These are phyloP conservation scores for Athene noctua DNA, from an alignment of 2,113 vertebrate genomes.

Conservation along the genomic window DNA sequence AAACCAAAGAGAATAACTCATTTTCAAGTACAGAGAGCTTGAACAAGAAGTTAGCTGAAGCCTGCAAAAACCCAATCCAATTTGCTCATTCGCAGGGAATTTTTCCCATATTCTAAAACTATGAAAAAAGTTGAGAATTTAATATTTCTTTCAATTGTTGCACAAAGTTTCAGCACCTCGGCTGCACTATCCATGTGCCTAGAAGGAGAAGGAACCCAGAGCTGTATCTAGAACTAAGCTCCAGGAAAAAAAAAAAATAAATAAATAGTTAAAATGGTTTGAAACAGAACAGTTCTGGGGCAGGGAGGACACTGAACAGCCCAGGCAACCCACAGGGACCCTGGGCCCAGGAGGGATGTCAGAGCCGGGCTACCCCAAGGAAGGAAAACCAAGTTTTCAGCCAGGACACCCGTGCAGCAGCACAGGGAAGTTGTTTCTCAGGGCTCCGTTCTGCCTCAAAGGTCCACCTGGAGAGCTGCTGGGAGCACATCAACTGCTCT, in stretches of 20 bases:
- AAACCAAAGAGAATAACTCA: background rate
- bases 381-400: background rate
- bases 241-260: background rate
- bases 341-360: fast-evolving
- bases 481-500: background rate
- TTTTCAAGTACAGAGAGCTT: background rate
- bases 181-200: fast-evolving
- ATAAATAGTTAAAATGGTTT: fast-evolving
- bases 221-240: background rate
- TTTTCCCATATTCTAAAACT: background rate
- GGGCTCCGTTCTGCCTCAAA: background rate
- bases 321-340: fast-evolving
- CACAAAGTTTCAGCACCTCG: background rate
- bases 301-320: background rate
- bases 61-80: background rate
- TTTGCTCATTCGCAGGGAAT: background rate
- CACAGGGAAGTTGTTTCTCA: background rate
- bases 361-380: background rate
- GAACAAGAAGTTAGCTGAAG: background rate
- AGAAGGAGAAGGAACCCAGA: background rate
- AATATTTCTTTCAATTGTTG: fast-evolving
- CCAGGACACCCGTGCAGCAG: background rate
- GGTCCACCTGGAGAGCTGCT: background rate
- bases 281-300: fast-evolving
- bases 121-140: background rate